Evolutionary conservation across 2,113 vertebrate species (phyloP).

Genomic region (Ornithorhynchus anatinus): DNA sequence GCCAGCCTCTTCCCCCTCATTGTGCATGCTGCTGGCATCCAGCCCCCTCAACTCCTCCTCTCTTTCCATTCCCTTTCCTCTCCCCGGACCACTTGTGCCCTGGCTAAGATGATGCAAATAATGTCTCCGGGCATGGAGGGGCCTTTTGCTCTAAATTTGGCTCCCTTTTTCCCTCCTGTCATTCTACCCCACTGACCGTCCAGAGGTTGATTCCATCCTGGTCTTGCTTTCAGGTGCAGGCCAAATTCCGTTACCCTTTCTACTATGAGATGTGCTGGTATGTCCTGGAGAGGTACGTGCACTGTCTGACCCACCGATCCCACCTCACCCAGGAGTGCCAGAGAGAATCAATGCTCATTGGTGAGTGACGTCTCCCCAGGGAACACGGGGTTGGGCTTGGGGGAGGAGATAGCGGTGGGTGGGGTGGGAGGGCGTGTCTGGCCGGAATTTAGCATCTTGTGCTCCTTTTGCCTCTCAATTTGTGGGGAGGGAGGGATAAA

Average conservation of each 20-base stretch:
- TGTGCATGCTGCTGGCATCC: conserved; percentile 65
- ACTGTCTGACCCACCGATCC: conserved; percentile 90
- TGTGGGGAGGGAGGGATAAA: background rate
- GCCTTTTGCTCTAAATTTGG: conserved; percentile 39
- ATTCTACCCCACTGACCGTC: no score
- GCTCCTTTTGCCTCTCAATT: fast-evolving
- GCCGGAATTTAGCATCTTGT: background rate
- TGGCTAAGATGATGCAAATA: conserved; percentile 51
- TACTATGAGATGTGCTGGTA: conserved; percentile 99
- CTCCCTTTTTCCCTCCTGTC: no score
- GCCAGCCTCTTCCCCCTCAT: conserved; percentile 54
- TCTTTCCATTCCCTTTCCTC: conserved; percentile 29
- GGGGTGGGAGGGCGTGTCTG: background rate
- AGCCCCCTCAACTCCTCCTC: conserved; percentile 41
- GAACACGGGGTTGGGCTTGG: no score
- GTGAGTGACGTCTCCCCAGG: conserved; percentile 85
- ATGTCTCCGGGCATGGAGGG: conserved; percentile 24
- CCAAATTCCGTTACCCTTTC: conserved; percentile 97
- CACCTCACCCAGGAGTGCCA: conserved; percentile 85
- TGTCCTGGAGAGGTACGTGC: conserved; percentile 93
- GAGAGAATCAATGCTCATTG: conserved; percentile 79
- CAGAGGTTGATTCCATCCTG: no score
- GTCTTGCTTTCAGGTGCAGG: conserved; percentile 85
- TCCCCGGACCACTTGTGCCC: conserved; percentile 51
- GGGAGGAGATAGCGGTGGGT: fast-evolving